These are phyloP conservation scores for Chironomus riparius DNA, from an alignment of 2,888 invertebrate genomes.

Conservation along the genomic window DNA sequence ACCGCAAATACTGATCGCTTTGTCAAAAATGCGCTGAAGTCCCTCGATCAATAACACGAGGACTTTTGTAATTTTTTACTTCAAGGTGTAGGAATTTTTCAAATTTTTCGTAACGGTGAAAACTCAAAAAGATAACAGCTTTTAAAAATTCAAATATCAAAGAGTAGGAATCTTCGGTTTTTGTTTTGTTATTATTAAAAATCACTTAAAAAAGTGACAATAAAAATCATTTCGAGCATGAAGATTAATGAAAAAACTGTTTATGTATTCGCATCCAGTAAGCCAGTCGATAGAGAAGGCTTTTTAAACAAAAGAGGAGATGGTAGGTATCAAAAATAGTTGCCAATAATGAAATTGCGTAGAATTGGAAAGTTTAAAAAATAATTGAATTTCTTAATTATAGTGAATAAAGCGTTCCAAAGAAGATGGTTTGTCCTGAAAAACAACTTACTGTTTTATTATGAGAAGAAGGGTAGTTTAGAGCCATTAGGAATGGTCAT, in stretches of 20 bases:
- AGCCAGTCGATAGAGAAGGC: conserved; percentile 80
- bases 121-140: too few species aligned
- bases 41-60: too few species aligned
- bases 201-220: too few species aligned
- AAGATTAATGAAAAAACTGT: conserved; percentile 95
- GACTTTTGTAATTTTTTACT: too few species aligned
- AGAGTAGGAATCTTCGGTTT: too few species aligned
- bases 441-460: conserved; percentile 91
- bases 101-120: too few species aligned
- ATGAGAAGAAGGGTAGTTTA: conserved; percentile 76
- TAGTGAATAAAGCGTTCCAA: conserved; percentile 55
- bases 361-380: neutral
- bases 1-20: too few species aligned
- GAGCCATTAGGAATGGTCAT: conserved; percentile 52
- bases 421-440: conserved; percentile 88
- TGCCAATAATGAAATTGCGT: neutral
- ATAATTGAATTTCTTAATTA: neutral
- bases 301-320: conserved; percentile 84
- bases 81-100: too few species aligned
- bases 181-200: too few species aligned
- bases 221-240: too few species aligned
- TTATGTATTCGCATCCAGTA: conserved; percentile 76
- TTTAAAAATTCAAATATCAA: too few species aligned
- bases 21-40: too few species aligned
- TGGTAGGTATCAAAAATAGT: conserved; percentile 39